Evolutionary conservation across 2,113 vertebrate species (phyloP), one percentile per base, ranked within the genome.

Genomic region (Dolichallabes microphthalmus): DNA sequence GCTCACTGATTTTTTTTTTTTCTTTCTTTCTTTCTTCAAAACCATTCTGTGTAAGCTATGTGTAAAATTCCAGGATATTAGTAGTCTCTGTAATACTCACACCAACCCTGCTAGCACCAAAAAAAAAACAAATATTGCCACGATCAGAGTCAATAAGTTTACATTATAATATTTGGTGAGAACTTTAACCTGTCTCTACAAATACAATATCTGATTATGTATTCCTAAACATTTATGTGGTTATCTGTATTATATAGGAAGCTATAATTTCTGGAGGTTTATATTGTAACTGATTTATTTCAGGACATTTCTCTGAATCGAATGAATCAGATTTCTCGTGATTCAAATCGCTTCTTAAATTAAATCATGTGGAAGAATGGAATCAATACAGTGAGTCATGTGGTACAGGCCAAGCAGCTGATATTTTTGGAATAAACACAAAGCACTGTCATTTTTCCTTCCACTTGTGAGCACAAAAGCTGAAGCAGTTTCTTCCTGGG

Each of bases 301-400:
- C 22, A 17, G 25, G 20, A 30, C 15, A 57, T 77, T 6, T 1
- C 15, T 30, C 52, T 4, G 7, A 0, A n/a, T 53, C 13, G 17
- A 27, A n/a, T 57, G 13, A 77, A 32, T 57, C 12, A 25, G 53
- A 53, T 14, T 17, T 32, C 17, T 58, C 11, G 6, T 22, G 27
- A 32, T 57, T 57, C 27, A 77, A 11, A 77, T 55, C 1, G 19
- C 55, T 77, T 19, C 30, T 77, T 19, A 30, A 27, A 76, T 77
- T 19, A 20, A 20, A 8, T 22, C 5, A 0, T 58, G 10, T 8
- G 55, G 30, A 60, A 60, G 20, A 60, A 39, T 15, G 39, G 30
- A 39, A 39, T 79, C 4, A 79, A 60, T 60, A 35, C 30, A 60
- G 22, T 79, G 76, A 79, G 76, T 86, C 45, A 55, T 35, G 25